Evolutionary conservation across 2,797 vertebrate genomes (phyloP), one percentile per base, ranked within the genome.

Genomic region (Octomys mimax): DNA sequence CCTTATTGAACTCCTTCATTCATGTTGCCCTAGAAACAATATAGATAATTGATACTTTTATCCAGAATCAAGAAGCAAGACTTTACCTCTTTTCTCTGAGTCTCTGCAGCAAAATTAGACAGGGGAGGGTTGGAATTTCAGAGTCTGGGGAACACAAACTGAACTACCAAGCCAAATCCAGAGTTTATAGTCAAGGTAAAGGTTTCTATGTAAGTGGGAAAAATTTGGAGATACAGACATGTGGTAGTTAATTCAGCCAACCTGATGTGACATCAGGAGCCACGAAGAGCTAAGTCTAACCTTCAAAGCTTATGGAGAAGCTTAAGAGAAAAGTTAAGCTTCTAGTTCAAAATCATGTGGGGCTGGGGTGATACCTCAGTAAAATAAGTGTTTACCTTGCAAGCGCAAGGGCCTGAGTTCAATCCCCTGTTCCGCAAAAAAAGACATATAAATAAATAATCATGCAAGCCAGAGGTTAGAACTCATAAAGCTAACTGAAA

Each of bases 41-140:
- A 77, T 36, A 86, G 89, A 36, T 33, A 75, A 33, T 68, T 96
- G 66, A 59, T 33, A 61, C 33, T 68, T 95, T 93, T 80, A 70
- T 61, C 26, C 64, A 77, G 28, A 88, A 85, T 66, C 21, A 73
- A 87, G 52, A 93, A 81, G 88, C 68, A 75, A 86, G 42, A 26
- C 6, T 90, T 82, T 80, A 49, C n/a, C 4, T 54, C 21, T 75
- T n/a, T 73, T 28, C 62, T 52, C 4, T 33, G 31, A 85, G 28
- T 8, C 11, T 84, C n/a, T 52, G 87, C 0, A 79, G 2, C 26
- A 96, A 91, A 42, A 84, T 79, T 59, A 66, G 73, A 28, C n/a
- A 89, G 12, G 1, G 10, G 3, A 93, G 3, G 39, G 2, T 26
- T 81, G n/a, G 16, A 57, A 86, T 68, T 90, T 59, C 42, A 92